phyloP scores from a whole-genome alignment of 2,797 vertebrate genomes.

The Pangasius krempfi region DNA sequence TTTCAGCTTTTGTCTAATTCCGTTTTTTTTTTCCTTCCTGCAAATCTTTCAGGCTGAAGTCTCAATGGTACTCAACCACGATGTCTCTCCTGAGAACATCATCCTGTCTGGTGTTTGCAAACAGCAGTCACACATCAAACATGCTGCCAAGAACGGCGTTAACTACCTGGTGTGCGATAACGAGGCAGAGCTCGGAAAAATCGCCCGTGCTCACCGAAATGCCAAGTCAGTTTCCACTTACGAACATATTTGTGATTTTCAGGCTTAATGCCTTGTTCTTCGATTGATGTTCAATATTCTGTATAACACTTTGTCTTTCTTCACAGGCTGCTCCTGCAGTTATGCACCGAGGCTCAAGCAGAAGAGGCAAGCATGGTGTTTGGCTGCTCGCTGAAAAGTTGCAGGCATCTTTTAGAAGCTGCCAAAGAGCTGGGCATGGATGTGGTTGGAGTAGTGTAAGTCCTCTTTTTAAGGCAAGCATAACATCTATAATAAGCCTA shows the following conservation, averaged over 20 bases:
- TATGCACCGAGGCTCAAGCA: constrained; percentile 89
- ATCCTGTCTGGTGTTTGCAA: constrained; percentile 93
- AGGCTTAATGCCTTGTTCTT: background rate
- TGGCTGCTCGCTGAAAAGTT: constrained; percentile 93
- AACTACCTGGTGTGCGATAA: constrained; percentile 91
- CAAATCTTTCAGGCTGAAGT: constrained; percentile 83
- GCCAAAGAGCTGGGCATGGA: constrained; percentile 90
- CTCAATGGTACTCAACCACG: constrained; percentile 86
- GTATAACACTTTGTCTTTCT: constrained; percentile 61
- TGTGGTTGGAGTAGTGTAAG: constrained; percentile 91
- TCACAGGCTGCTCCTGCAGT: constrained; percentile 94
- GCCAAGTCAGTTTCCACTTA: constrained; percentile 83
- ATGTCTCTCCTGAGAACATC: constrained; percentile 90
- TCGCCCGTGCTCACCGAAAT: constrained; percentile 87
- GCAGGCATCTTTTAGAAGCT: constrained; percentile 92
- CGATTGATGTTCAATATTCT: background rate
- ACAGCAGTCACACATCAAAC: constrained; percentile 93
- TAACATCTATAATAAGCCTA: background rate
- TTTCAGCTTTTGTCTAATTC: background rate
- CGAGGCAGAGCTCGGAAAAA: constrained; percentile 92
- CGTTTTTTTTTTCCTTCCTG: background rate
- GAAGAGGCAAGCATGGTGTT: constrained; percentile 94
- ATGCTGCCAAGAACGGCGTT: constrained; percentile 90
- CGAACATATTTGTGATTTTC: background rate
- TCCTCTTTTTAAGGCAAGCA: constrained; percentile 41